Percentiles rank a stretch among this genome's conserved stretches.
phyloP scores from a whole-genome alignment of 2,797 vertebrate genomes.

The Heteromormyrus szaboi region DNA sequence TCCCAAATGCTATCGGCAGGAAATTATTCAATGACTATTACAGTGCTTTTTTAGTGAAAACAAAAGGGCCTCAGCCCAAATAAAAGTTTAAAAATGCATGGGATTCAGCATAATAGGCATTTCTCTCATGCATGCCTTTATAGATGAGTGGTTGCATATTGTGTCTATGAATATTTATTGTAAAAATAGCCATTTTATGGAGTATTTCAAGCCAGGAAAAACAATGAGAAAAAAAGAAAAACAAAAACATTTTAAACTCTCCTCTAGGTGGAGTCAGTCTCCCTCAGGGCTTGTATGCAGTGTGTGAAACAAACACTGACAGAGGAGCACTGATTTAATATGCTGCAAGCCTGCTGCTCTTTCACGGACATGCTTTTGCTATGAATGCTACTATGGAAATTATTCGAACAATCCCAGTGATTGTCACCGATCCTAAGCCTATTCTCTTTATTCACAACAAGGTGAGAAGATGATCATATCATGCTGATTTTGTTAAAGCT shows the following conservation, averaged over 20 bases:
- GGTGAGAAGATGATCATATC: neutral
- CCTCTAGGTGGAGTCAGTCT: conserved; percentile 68
- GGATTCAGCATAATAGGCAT: neutral
- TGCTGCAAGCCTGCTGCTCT: neutral
- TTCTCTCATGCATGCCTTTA: conserved; percentile 2
- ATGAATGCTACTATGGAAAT: neutral
- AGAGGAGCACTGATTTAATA: conserved; percentile 35
- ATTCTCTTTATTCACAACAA: neutral
- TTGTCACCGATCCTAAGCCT: neutral
- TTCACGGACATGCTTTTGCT: neutral
- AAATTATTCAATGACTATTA: conserved; percentile 18
- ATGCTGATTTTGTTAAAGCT: neutral
- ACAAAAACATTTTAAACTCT: conserved; percentile 32
- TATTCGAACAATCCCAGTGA: neutral
- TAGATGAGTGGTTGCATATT: conserved; percentile 2
- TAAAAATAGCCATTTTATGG: neutral
- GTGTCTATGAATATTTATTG: neutral
- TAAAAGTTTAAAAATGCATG: conserved; percentile 5
- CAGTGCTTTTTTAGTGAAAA: neutral
- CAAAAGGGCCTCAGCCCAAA: neutral
- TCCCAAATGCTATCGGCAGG: conserved; percentile 32
- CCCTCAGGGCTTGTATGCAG: conserved; percentile 37
- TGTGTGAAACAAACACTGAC: conserved; percentile 22
- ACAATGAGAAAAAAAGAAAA: neutral
- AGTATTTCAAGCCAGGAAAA: neutral